Evolutionary conservation across 35 echinoderm and acorn worm genomes (phyloP).

Genomic region (Holothuria glaberrima): DNA sequence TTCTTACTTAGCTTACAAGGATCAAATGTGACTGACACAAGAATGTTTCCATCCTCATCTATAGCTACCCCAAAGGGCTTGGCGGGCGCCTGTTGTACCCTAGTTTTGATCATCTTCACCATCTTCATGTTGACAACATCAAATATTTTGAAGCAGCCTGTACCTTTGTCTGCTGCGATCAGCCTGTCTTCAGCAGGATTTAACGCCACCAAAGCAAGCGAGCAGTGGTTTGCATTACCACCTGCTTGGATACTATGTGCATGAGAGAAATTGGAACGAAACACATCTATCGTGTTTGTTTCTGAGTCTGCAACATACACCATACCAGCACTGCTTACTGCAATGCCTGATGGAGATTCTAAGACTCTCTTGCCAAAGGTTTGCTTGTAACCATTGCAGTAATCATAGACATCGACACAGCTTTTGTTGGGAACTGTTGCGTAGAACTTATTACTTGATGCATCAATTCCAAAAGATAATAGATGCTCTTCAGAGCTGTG

Average conservation of each 20-base stretch:
- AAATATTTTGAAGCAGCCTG: neutral
- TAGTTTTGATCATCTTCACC: conserved; percentile 23
- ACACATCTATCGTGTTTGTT: neutral
- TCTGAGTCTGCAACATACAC: conserved; percentile 24
- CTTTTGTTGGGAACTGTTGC: neutral
- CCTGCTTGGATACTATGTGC: neutral
- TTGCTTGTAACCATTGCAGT: neutral
- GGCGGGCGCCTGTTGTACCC: conserved; percentile 1
- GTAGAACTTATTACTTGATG: neutral
- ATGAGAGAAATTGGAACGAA: conserved; percentile 14
- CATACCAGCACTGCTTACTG: neutral
- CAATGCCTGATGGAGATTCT: conserved; percentile 11
- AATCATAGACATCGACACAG: neutral
- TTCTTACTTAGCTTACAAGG: neutral
- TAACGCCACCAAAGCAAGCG: neutral
- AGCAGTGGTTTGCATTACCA: neutral
- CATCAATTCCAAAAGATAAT: conserved; percentile 1
- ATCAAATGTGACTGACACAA: conserved; percentile 36
- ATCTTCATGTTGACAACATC: neutral
- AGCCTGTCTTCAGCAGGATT: conserved; percentile 29
- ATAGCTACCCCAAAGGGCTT: conserved; percentile 19
- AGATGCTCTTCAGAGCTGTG: no score
- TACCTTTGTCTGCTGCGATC: neutral
- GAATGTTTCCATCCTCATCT: conserved; percentile 13
- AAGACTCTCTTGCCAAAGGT: conserved; percentile 31